Evolutionary conservation across 2,113 vertebrate genomes (phyloP).

Genomic region (Oreochromis niloticus): DNA sequence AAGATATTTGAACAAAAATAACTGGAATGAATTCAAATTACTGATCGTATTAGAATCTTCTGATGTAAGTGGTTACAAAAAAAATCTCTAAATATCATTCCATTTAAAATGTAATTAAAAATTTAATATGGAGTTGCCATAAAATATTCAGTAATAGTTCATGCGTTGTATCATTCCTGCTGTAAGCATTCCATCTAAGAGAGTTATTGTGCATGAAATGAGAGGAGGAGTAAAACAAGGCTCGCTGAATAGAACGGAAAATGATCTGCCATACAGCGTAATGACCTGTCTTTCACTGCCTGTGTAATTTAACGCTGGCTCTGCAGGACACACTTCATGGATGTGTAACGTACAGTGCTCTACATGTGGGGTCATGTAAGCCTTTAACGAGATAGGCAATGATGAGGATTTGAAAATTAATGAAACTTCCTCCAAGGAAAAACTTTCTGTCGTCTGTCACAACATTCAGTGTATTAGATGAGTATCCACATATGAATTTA

Average conservation of each 20-base stretch:
- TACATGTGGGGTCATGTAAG: constrained; percentile 21
- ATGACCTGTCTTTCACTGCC: constrained; percentile 37
- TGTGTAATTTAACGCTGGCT: constrained; percentile 15
- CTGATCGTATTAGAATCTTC: neutral
- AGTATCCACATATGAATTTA: neutral
- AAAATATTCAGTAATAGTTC: constrained; percentile 35
- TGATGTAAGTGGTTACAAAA: neutral
- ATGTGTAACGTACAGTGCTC: constrained; percentile 1
- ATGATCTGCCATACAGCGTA: constrained; percentile 23
- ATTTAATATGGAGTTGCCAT: constrained; percentile 2
- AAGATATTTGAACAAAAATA: constrained; percentile 16
- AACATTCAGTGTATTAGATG: neutral
- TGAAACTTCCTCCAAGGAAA: neutral
- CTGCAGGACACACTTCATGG: constrained; percentile 9
- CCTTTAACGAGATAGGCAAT: constrained; percentile 17
- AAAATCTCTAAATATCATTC: constrained; percentile 14
- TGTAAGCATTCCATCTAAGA: constrained; percentile 14
- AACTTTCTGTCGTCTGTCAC: neutral
- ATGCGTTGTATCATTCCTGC: neutral
- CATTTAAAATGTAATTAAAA: constrained; percentile 50
- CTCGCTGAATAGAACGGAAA: constrained; percentile 21
- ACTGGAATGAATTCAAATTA: neutral
- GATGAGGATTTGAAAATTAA: constrained; percentile 15
- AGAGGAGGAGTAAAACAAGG: constrained; percentile 50
- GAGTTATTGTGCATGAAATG: constrained; percentile 57